These are phyloP conservation scores for Noctua janthe DNA, from an alignment of 2,888 invertebrate species.

Conservation along the genomic window DNA sequence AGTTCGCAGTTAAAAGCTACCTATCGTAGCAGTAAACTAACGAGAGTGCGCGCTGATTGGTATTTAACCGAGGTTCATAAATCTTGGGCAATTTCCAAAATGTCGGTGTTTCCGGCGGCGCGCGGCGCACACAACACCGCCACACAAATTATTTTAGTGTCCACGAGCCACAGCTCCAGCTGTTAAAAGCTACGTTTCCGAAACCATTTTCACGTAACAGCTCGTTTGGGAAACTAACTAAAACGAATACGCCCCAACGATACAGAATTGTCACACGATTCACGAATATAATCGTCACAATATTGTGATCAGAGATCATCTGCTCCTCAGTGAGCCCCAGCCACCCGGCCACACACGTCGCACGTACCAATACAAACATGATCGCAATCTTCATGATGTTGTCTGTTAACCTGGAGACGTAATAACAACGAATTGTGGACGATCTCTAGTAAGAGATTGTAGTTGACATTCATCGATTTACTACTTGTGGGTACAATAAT, in stretches of 20 bases:
- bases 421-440: neutral
- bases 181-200: conserved; percentile 26
- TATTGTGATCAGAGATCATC: neutral
- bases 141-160: conserved; percentile 20
- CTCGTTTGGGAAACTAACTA: conserved; percentile 15
- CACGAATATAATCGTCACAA: neutral
- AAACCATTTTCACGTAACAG: conserved; percentile 17
- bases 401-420: conserved; percentile 8
- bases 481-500: neutral
- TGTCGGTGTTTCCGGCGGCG: conserved; percentile 26
- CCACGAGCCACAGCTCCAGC: conserved; percentile 8
- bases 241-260: neutral
- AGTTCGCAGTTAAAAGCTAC: conserved; percentile 11
- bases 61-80: conserved; percentile 47
- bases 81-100: conserved; percentile 38
- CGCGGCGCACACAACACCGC: neutral
- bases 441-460: neutral
- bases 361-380: conserved; percentile 11
- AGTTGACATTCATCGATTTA: neutral
- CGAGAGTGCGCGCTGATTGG: conserved; percentile 23
- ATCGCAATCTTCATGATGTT: conserved; percentile 11
- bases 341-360: neutral
- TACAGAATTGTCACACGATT: neutral
- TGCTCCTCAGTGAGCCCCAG: neutral
- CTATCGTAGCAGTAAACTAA: conserved; percentile 11